A percentile compares a stretch with the other conserved stretches of the same genome.
Evolutionary conservation across 2,113 vertebrate species (phyloP).

Genomic region (Hirundichthys speculiger): DNA sequence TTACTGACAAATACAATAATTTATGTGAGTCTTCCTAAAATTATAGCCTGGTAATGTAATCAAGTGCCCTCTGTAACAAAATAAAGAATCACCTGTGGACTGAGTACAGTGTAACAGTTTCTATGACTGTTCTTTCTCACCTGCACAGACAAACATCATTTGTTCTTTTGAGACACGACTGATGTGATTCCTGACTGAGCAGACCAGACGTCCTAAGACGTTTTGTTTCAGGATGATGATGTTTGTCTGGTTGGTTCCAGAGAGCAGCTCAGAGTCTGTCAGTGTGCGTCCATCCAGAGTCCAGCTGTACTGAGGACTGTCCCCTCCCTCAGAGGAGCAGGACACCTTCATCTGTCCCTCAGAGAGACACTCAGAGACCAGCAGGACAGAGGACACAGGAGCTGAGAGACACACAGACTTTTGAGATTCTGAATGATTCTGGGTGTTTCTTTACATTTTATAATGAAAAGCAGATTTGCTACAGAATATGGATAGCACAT

Average conservation of each 20-base stretch:
- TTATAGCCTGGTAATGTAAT: too few species aligned
- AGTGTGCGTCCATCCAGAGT: slow-evolving; percentile 41
- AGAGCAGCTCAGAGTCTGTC: slow-evolving; percentile 27
- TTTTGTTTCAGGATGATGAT: slow-evolving; percentile 52
- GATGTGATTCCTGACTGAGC: slow-evolving; percentile 21
- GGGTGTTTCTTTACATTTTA: not conserved
- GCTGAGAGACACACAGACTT: slow-evolving; percentile 41
- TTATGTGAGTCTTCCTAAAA: too few species aligned
- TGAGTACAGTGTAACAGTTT: too few species aligned
- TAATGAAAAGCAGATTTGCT: too few species aligned
- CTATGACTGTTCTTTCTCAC: not conserved
- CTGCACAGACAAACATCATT: not conserved
- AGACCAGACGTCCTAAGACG: slow-evolving; percentile 46
- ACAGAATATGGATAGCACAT: too few species aligned
- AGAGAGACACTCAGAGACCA: slow-evolving; percentile 52
- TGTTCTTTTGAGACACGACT: not conserved
- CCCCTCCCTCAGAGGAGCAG: slow-evolving; percentile 57
- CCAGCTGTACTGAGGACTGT: slow-evolving; percentile 62
- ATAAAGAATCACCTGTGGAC: too few species aligned
- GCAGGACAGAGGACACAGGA: slow-evolving; percentile 48
- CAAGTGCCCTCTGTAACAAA: too few species aligned
- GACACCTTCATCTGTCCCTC: slow-evolving; percentile 41
- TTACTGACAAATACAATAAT: too few species aligned
- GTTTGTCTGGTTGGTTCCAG: slow-evolving; percentile 10
- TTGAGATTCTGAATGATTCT: not conserved